Base-by-base conservation (phyloP, 2,797 vertebrate genomes). In the Chelmon rostratus region DNA sequence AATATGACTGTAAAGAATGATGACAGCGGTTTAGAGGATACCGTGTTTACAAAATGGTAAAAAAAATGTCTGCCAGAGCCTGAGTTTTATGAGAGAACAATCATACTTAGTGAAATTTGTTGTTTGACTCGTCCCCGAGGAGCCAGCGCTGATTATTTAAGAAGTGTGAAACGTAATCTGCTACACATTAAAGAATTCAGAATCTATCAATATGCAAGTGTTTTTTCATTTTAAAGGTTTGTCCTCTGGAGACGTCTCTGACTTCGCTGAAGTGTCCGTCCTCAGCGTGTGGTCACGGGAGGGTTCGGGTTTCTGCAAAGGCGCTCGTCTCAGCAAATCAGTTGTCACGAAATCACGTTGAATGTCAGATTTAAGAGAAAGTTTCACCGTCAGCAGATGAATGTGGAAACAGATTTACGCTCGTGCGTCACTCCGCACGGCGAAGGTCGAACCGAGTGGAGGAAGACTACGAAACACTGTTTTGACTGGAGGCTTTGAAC, bases 1-100 rank as follows among this genome's bases (percentile, higher is more conserved):
- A 66, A 58, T 79, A 84, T 50, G 18, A 12, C 49, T 21, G 61
- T 28, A 52, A 37, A 50, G 47, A 42, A 7, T 59, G 59, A 67
- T 59, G 64, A 59, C 66, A 79, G 59, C 12, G 23, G 13, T 28
- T 68, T 38, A 8, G 33, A 23, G 56, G 10, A 7, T 11, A 59
- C 40, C 16, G 21, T 38, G 8, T 23, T 49, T 3, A n/a, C n/a
- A 42, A 47, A 62, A 35, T 5, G 1, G 6, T 3, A 16, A 19
- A 23, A 23, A 25, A 56, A 58, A 3, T 6, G 10, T 46, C n/a
- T 19, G 25, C 18, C 6, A 8, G 35, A 72, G 21, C n/a, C n/a
- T n/a, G n/a, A 28, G 28, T 28, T 28, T 28, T 2, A 28, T n/a
- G 28, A 28, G 2, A 28, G 3, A 28, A 28, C 3, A 28, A 28